Percentiles rank a stretch among this genome's conserved stretches.
Evolutionary conservation across 2,888 invertebrate species (phyloP).

Genomic region (Apotomis betuletana): DNA sequence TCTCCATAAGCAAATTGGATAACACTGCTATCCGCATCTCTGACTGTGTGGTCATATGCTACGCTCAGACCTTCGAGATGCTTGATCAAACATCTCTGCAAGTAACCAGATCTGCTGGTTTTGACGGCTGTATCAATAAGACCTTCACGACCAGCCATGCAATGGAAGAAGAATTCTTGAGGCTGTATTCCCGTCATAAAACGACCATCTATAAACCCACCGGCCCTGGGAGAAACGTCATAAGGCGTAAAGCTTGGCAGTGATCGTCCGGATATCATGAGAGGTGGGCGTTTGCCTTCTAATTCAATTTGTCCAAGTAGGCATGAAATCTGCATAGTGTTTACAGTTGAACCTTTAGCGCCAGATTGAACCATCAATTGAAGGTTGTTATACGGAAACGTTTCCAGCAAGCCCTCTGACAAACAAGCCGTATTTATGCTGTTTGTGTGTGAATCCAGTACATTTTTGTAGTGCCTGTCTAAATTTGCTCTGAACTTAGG

Average conservation of each 20-base stretch:
- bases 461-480: constrained; percentile 92
- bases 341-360: constrained; percentile 99
- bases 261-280: constrained; percentile 96
- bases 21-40: constrained; percentile 96
- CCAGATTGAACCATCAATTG: constrained; percentile 99
- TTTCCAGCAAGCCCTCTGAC: constrained; percentile 91
- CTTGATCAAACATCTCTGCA: constrained; percentile 98
- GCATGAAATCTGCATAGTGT: constrained; percentile 99
- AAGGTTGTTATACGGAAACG: constrained; percentile 97
- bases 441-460: constrained; percentile 93
- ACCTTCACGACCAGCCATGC: constrained; percentile 99
- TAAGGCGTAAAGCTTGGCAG: constrained; percentile 96
- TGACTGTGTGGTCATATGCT: constrained; percentile 96
- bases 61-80: constrained; percentile 98
- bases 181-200: constrained; percentile 99
- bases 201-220: constrained; percentile 97
- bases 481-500: constrained; percentile 90
- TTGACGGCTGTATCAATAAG: constrained; percentile 99
- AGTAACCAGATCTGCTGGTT: constrained; percentile 98
- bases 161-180: constrained; percentile 99
- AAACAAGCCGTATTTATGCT: constrained; percentile 94
- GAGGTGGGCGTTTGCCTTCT: constrained; percentile 97
- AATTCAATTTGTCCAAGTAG: constrained; percentile 98
- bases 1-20: constrained; percentile 97
- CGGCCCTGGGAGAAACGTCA: constrained; percentile 94